Percentiles rank a stretch among this genome's conserved stretches.
Conservation (phyloP, 2,797 vertebrate genomes). For the Megaceryle alcyon region DNA sequence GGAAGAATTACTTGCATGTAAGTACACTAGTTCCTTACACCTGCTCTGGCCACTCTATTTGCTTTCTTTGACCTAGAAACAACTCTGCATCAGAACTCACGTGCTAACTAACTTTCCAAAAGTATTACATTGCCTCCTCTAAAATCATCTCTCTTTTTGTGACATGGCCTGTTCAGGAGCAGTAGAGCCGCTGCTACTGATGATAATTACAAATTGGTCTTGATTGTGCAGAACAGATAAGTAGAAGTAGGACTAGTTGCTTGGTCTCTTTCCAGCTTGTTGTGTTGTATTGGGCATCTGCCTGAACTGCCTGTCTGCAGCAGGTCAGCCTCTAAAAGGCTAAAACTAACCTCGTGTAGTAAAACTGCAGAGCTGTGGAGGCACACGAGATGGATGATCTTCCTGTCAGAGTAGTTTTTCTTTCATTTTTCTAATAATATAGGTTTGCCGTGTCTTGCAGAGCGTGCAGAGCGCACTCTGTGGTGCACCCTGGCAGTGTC, state of each 20-base stretch:
- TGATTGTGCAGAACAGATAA: not conserved
- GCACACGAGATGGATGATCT: not conserved
- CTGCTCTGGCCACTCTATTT: not conserved
- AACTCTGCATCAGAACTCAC: not conserved
- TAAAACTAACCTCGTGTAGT: not conserved
- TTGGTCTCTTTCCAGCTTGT: not conserved
- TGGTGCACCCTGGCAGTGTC: not conserved
- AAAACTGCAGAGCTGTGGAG: not conserved
- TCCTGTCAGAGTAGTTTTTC: not conserved
- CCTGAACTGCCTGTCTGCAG: not conserved
- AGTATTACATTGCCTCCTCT: not conserved
- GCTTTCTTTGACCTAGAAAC: not conserved
- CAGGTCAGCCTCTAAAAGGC: not conserved
- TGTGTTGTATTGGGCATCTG: not conserved
- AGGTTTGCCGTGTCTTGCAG: not conserved
- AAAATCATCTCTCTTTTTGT: not conserved
- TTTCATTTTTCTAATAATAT: not conserved
- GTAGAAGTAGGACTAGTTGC: not conserved
- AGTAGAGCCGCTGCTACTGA: not conserved
- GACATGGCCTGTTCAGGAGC: not conserved
- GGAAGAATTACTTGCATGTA: not conserved
- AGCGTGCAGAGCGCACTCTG: rapidly evolving
- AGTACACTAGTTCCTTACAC: not conserved
- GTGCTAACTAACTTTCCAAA: not conserved
- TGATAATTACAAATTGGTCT: not conserved